phyloP scores from a whole-genome alignment of 2,113 vertebrate genomes.

The Scortum barcoo region DNA sequence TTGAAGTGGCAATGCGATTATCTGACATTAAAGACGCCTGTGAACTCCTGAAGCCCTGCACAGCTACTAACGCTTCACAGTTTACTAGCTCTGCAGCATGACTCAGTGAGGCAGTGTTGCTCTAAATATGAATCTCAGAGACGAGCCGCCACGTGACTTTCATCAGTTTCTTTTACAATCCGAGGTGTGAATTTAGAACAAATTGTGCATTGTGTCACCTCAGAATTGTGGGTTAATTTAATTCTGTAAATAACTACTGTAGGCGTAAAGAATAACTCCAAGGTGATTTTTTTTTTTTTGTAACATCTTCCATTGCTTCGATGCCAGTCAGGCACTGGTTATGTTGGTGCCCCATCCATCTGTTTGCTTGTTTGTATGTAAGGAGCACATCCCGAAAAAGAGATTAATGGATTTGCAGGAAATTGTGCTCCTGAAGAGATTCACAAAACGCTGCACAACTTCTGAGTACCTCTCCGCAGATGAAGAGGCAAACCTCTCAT shows the following conservation, averaged over 20 bases:
- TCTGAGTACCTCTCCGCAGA: conserved; percentile 30
- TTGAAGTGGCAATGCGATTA: conserved; percentile 52
- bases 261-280: neutral
- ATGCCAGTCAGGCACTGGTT: neutral
- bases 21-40: conserved; percentile 46
- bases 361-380: conserved; percentile 16
- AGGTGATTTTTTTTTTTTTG: neutral
- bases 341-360: neutral
- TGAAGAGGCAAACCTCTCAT: conserved; percentile 38
- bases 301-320: neutral
- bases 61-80: too few relatives aligned
- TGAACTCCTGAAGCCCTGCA: conserved; percentile 34
- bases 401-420: conserved; percentile 18
- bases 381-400: neutral
- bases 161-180: conserved; percentile 3
- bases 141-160: neutral
- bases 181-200: conserved; percentile 9
- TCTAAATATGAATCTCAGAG: conserved; percentile 28
- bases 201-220: neutral
- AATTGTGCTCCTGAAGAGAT: conserved; percentile 23
- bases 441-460: conserved; percentile 15
- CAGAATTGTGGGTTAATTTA: neutral
- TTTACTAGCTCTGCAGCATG: conserved; percentile 21
- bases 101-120: conserved; percentile 60
- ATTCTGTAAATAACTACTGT: neutral